Conservation (phyloP, 2,888 invertebrate genomes). For the Neoitamus cyanurus region DNA sequence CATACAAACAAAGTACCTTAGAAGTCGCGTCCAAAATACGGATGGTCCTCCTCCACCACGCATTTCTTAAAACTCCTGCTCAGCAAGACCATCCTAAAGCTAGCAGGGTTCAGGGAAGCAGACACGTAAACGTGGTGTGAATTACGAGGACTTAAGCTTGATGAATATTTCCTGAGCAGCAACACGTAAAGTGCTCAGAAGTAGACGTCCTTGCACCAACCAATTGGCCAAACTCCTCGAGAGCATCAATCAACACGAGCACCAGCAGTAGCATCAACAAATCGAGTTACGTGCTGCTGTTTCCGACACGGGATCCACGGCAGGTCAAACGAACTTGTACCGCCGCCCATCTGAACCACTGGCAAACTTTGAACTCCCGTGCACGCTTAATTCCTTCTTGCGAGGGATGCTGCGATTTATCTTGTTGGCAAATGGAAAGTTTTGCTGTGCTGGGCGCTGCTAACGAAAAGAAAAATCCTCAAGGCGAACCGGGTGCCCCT, state of each 20-base stretch:
- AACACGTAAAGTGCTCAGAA: not conserved
- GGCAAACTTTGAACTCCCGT: not conserved
- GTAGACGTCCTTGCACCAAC: not conserved
- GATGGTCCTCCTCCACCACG: not conserved
- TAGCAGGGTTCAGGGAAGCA: not conserved
- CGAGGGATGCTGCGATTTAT: slow-evolving; percentile 9
- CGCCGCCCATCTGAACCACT: not conserved
- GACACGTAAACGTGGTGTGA: not conserved
- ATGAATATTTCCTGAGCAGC: not conserved
- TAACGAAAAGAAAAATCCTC: not conserved
- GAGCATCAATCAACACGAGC: not conserved
- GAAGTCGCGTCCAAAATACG: not conserved
- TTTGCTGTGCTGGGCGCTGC: not conserved
- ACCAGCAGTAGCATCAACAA: not conserved
- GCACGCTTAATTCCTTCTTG: not conserved
- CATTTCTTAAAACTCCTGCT: not conserved
- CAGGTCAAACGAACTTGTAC: not conserved
- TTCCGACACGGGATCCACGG: not conserved
- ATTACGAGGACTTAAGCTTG: not conserved
- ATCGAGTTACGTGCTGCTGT: not conserved
- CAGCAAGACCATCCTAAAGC: not conserved
- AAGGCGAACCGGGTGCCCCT: not conserved
- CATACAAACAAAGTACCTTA: not conserved
- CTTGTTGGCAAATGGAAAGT: slow-evolving; percentile 25
- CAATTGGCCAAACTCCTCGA: not conserved